These are phyloP conservation scores for Rutpela maculata DNA, from an alignment of 2,888 invertebrate species.

Conservation along the genomic window DNA sequence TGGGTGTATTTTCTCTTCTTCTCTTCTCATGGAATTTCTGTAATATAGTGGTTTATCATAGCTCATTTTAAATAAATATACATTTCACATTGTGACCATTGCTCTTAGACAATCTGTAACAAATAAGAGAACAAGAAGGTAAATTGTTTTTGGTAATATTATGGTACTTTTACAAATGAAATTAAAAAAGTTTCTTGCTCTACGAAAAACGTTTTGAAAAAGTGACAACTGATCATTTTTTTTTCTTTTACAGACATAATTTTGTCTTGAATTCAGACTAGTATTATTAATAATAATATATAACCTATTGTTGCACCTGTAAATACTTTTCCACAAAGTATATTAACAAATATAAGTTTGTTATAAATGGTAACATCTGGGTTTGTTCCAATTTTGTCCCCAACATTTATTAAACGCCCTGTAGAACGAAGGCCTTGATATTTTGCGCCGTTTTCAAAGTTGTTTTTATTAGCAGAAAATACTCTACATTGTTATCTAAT, in stretches of 20 bases:
- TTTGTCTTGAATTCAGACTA: too few relatives aligned
- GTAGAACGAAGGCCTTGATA: neutral
- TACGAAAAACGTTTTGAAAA: too few relatives aligned
- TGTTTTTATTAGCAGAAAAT: neutral
- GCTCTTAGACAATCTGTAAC: neutral
- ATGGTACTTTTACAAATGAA: too few relatives aligned
- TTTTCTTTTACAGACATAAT: too few relatives aligned
- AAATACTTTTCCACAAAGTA: too few relatives aligned
- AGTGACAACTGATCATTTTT: too few relatives aligned
- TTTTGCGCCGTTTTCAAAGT: neutral
- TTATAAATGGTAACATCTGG: too few relatives aligned
- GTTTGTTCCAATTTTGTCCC: neutral
- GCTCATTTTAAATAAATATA: neutral
- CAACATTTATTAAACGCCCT: neutral
- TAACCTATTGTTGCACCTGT: too few relatives aligned
- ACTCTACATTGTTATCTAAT: neutral
- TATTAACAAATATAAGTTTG: too few relatives aligned
- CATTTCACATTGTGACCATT: neutral
- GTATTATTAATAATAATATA: too few relatives aligned
- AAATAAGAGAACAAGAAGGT: neutral
- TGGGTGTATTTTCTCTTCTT: slow-evolving; percentile 9
- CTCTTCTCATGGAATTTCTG: neutral
- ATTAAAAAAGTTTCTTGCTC: too few relatives aligned
- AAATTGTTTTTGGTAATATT: too few relatives aligned
- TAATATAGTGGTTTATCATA: neutral